Percentiles rank a stretch among this genome's conserved stretches.
Conservation (phyloP, 2,888 invertebrate genomes). For the Ichneumoninae sp. region DNA sequence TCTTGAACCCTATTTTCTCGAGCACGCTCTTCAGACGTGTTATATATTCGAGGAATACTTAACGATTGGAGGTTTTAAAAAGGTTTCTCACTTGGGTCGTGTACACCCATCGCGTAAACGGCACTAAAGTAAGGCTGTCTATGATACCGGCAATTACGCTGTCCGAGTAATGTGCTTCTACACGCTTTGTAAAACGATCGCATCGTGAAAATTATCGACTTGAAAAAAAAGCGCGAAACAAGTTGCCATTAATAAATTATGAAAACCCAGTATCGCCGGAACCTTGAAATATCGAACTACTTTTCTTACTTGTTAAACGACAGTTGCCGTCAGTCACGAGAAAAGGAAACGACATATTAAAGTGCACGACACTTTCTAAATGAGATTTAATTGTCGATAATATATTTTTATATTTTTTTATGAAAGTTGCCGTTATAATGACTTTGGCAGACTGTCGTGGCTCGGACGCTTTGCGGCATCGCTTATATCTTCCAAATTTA, state of each 20-base stretch:
- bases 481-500: background rate
- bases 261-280: background rate
- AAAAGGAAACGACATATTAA: background rate
- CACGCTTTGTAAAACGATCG: background rate
- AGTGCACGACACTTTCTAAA: background rate
- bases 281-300: conserved; percentile 11
- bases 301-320: conserved; percentile 21
- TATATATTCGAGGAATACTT: background rate
- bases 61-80: background rate
- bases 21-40: background rate
- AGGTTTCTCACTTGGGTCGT: background rate
- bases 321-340: background rate
- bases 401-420: background rate
- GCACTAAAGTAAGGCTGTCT: conserved; percentile 3
- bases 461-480: background rate
- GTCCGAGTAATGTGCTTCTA: background rate
- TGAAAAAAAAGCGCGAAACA: background rate
- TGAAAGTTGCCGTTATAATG: background rate
- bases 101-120: background rate
- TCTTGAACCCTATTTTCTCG: background rate
- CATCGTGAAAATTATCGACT: conserved; percentile 2
- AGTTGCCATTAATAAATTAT: background rate
- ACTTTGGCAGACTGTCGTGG: background rate
- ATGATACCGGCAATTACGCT: background rate
- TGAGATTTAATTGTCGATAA: background rate